A percentile compares a stretch with the other conserved stretches of the same genome.
These are phyloP conservation scores for Eupelmus urozonus DNA, from an alignment of 2,888 invertebrate genomes.

Conservation along the genomic window DNA sequence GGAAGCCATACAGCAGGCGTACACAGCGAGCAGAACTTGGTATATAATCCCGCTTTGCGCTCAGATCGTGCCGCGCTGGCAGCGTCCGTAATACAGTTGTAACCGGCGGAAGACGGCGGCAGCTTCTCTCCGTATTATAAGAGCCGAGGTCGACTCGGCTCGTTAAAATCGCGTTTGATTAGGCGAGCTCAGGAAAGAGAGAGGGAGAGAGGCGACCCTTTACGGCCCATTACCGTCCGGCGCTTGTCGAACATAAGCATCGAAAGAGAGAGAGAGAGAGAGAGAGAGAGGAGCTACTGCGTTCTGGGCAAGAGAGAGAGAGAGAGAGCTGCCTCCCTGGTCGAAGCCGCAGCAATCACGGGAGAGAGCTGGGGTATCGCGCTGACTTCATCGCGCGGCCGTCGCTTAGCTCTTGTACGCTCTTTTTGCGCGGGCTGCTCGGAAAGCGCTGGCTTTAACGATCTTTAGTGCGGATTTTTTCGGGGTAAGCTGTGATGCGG, in stretches of 20 bases:
- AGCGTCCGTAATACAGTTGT: conserved; percentile 44
- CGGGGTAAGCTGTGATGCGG: too few relatives aligned
- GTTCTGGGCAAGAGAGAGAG: too few relatives aligned
- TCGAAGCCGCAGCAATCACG: not conserved
- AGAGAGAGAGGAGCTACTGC: too few relatives aligned
- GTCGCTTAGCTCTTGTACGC: too few relatives aligned
- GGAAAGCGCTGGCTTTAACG: too few relatives aligned
- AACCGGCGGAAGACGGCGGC: conserved; percentile 29
- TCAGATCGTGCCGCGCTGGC: conserved; percentile 1
- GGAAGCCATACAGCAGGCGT: not conserved
- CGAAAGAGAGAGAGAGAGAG: conserved; percentile 8
- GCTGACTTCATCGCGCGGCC: not conserved
- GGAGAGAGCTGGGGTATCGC: not conserved
- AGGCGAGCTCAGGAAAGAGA: conserved; percentile 54
- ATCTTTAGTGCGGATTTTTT: too few relatives aligned
- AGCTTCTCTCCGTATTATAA: conserved; percentile 31
- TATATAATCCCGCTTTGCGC: too few relatives aligned
- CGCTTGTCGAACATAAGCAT: conserved; percentile 54
- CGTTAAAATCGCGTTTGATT: conserved; percentile 67
- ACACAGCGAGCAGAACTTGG: too few relatives aligned
- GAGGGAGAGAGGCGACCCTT: conserved; percentile 62
- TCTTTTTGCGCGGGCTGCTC: too few relatives aligned
- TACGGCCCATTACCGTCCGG: conserved; percentile 63
- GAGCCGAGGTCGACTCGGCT: conserved; percentile 57
- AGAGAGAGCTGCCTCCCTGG: too few relatives aligned